phyloP scores from a whole-genome alignment of 1,140 invertebrate genomes.

The Hylaeus anthracinus region DNA sequence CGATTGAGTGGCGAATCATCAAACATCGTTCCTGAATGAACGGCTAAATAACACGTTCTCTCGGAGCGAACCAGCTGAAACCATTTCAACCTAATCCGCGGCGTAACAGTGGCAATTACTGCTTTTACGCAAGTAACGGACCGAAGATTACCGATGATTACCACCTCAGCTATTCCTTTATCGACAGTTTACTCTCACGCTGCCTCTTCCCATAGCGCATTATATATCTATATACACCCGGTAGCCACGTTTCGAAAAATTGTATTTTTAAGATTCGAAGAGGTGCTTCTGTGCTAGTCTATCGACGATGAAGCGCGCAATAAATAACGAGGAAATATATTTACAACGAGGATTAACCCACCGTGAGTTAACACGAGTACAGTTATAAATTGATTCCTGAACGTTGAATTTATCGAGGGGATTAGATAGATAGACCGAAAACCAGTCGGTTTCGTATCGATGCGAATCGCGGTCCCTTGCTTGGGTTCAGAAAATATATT shows the following conservation, averaged over 20 bases:
- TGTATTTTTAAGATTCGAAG: not conserved
- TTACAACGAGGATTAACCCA: constrained; percentile 3
- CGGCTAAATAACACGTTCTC: constrained; percentile 37
- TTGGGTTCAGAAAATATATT: not conserved
- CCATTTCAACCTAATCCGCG: constrained; percentile 39
- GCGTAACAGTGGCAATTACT: constrained; percentile 50
- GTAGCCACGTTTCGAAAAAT: not conserved
- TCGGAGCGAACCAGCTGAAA: constrained; percentile 24
- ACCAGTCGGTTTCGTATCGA: not conserved
- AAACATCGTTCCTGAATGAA: constrained; percentile 34
- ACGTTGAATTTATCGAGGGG: not conserved
- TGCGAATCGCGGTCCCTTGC: not conserved
- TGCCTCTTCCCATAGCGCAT: constrained; percentile 20
- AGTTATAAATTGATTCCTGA: constrained; percentile 26
- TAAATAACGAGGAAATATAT: constrained; percentile 36
- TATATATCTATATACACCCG: not conserved
- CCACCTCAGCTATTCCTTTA: constrained; percentile 39
- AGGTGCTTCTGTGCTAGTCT: not conserved
- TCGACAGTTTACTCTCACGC: constrained; percentile 49
- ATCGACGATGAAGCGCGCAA: not conserved
- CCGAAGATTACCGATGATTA: constrained; percentile 48
- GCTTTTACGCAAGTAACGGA: constrained; percentile 49
- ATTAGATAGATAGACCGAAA: not conserved
- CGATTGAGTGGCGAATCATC: constrained; percentile 17
- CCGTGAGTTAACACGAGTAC: not conserved